These are phyloP conservation scores for Pogonomyrmex barbatus DNA, from an alignment of 1,140 invertebrate species.

Conservation along the genomic window DNA sequence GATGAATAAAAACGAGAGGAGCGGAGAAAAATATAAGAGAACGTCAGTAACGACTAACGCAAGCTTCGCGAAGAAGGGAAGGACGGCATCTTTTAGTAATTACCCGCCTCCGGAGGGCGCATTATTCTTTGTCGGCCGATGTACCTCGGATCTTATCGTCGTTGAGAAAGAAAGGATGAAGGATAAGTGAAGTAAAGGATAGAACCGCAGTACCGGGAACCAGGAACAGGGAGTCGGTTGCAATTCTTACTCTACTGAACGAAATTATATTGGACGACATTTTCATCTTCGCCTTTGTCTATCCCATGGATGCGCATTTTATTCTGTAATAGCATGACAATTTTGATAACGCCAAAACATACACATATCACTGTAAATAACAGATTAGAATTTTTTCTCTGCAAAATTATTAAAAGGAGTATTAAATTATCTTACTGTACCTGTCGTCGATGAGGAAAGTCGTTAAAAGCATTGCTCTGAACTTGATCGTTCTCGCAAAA, in stretches of 20 bases:
- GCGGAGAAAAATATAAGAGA: constrained; percentile 37
- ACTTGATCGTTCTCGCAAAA: background rate
- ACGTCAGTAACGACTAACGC: constrained; percentile 59
- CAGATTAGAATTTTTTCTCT: background rate
- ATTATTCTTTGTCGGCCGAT: constrained; percentile 74
- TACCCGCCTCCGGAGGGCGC: constrained; percentile 68
- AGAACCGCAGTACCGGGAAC: constrained; percentile 38
- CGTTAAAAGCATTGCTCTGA: background rate
- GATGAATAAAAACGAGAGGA: background rate
- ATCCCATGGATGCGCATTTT: background rate
- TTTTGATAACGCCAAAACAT: background rate
- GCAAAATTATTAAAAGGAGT: background rate
- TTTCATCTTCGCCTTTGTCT: constrained; percentile 39
- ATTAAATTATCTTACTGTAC: background rate
- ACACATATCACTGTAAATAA: background rate
- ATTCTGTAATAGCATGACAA: background rate
- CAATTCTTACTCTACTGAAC: constrained; percentile 8
- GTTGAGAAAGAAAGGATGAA: constrained; percentile 20
- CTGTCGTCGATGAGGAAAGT: background rate
- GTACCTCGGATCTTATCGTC: constrained; percentile 64
- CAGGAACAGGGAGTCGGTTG: constrained; percentile 36
- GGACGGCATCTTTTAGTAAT: constrained; percentile 73
- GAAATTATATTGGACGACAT: constrained; percentile 59
- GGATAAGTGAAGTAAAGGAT: constrained; percentile 31
- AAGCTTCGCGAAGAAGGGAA: constrained; percentile 39